Base-by-base conservation (phyloP, 2,113 vertebrate genomes). In the Onychostruthus taczanowskii region DNA sequence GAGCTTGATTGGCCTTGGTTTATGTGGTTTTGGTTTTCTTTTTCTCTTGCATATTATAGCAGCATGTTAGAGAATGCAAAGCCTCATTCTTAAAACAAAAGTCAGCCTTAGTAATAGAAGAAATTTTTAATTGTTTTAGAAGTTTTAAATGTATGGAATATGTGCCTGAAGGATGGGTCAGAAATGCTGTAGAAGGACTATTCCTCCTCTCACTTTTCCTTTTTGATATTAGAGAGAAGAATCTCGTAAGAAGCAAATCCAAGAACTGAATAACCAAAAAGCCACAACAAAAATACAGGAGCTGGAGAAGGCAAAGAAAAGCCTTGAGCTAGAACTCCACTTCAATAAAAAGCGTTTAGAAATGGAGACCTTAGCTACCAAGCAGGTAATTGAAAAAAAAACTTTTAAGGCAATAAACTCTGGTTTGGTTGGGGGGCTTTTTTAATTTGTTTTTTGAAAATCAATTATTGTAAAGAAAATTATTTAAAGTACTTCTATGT, bases 351-450 rank as follows among this genome's bases (percentile, higher is more conserved):
- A 97, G 79, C 98, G 98, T 9, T 96, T 99, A 69, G 98, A 99
- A 90, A 98, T 99, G 98, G 99, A 99, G 94, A 97, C 99, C 6
- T 95, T 99, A 90, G 98, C 99, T 69, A 97, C 98, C 20, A 98
- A 97, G 93, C 98, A 98, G 98, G 98, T 99, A 96, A 79, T 61
- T 46, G 2, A 27, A 61, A 22, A 63, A 52, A 63, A 39, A 4
- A 1, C 18, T 19, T n/a, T 50, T 41, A 31, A 28, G 41, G 43
- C 23, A 19, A 41, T 68, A 16, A 89, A 19, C 19, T 43, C 11
- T 53, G 26, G 4, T 24, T 58, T 55, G 13, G 37, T 46, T 64
- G n/a, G 26, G 31, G 10, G 3, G 2, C 1, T 8, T 7, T 28
- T 47, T 58, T 20, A 19, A 62, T 9, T 9, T 46, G 6, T 4